Percentiles rank a stretch among this genome's conserved stretches.
phyloP scores from a whole-genome alignment of 2,797 vertebrate genomes.

The Thaleichthys pacificus region DNA sequence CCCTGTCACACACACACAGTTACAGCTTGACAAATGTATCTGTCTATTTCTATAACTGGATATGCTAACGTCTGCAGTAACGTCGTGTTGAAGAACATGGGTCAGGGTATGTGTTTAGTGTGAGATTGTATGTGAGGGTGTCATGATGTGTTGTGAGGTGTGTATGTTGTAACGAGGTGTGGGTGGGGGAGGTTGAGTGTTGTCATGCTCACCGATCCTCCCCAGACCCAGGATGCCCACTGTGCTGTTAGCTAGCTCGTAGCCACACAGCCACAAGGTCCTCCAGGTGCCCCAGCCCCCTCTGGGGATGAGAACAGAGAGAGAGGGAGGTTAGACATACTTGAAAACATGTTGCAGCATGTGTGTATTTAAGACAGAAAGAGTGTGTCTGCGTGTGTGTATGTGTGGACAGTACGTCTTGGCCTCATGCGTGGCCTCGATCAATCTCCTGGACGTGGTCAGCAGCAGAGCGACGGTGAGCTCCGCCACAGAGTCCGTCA shows the following conservation, averaged over 20 bases:
- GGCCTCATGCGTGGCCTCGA: constrained; percentile 78
- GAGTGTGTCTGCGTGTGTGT: neutral
- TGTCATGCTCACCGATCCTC: constrained; percentile 74
- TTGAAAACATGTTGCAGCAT: neutral
- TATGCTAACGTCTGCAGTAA: no score
- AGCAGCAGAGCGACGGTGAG: constrained; percentile 79
- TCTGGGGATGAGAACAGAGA: constrained; percentile 47
- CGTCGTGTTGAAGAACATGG: no score
- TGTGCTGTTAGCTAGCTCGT: constrained; percentile 79
- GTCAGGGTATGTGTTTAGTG: no score
- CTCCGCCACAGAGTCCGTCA: constrained; percentile 77
- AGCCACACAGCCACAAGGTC: constrained; percentile 77
- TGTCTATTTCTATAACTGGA: no score
- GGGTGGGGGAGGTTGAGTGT: neutral
- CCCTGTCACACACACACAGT: constrained; percentile 56
- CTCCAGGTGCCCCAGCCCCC: constrained; percentile 83
- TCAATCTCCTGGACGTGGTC: constrained; percentile 79
- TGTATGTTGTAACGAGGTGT: no score
- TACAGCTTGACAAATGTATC: neutral
- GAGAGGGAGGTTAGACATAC: neutral
- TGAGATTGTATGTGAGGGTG: no score
- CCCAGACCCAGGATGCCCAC: constrained; percentile 84
- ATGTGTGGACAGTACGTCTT: constrained; percentile 59
- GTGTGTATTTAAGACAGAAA: neutral
- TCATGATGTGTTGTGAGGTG: neutral